Percentiles rank a stretch among this genome's conserved stretches.
Conservation (phyloP, 1,140 invertebrate genomes). For the Diorhabda elongata region DNA sequence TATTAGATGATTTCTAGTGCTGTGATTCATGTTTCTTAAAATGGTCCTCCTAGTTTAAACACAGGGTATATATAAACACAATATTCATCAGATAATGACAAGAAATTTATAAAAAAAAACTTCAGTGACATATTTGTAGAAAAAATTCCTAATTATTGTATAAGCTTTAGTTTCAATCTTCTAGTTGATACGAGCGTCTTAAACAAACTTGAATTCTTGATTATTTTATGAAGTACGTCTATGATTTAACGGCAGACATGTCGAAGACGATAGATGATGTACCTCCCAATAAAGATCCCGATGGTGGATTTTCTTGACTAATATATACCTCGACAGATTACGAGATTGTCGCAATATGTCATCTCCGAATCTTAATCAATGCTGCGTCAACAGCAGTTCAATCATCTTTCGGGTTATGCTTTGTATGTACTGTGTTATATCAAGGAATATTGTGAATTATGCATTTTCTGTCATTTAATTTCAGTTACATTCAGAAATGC, state of each 20-base stretch:
- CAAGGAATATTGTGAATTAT: neutral
- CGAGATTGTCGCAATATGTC: constrained; percentile 39
- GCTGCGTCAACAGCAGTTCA: constrained; percentile 37
- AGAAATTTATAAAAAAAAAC: too few species aligned
- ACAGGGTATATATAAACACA: too few species aligned
- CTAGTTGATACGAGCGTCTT: too few species aligned
- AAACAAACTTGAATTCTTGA: too few species aligned
- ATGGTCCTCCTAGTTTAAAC: too few species aligned
- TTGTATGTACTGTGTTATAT: neutral
- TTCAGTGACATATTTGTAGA: too few species aligned
- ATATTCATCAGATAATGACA: too few species aligned
- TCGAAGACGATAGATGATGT: constrained; percentile 2
- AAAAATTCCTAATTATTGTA: too few species aligned
- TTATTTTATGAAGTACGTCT: neutral
- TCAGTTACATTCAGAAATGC: neutral
- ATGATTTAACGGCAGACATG: neutral
- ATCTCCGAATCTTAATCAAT: constrained; percentile 37
- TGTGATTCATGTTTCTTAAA: too few species aligned
- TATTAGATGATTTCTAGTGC: too few species aligned
- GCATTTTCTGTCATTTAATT: neutral
- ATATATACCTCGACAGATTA: constrained; percentile 35
- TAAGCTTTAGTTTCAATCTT: too few species aligned
- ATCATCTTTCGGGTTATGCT: constrained; percentile 19
- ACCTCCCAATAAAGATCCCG: constrained; percentile 7
- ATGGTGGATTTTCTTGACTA: constrained; percentile 29